Conservation (phyloP, 2,113 vertebrate species). For the Heloderma charlesbogerti region DNA sequence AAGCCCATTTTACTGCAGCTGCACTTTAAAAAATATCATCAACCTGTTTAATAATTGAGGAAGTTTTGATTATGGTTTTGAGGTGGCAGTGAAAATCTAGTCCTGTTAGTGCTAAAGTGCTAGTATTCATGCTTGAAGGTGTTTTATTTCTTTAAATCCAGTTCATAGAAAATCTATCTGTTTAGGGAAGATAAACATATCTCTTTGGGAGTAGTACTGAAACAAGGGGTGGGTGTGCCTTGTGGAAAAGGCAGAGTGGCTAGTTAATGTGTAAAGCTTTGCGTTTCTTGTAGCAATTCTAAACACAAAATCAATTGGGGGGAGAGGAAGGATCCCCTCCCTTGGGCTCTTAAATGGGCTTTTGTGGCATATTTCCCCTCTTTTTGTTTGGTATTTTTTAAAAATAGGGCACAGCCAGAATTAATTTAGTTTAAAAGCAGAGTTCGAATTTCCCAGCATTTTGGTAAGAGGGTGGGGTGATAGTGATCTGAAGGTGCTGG, state of each 20-base stretch:
- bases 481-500: not conserved
- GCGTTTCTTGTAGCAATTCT: not conserved
- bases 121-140: not conserved
- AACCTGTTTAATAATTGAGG: not conserved
- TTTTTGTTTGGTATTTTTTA: not conserved
- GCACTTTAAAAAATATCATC: not conserved
- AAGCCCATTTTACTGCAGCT: not conserved
- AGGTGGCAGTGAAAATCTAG: not conserved
- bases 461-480: not conserved
- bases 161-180: not conserved
- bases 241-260: not conserved
- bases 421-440: conserved; percentile 19
- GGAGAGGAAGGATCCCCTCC: not conserved
- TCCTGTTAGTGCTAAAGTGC: not conserved
- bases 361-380: no score
- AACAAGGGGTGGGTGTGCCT: conserved; percentile 9
- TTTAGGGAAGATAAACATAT: not conserved
- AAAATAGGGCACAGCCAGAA: not conserved
- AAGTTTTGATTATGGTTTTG: not conserved
- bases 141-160: not conserved
- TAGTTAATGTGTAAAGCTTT: not conserved
- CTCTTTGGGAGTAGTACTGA: not conserved
- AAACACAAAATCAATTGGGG: not conserved
- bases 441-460: conserved; percentile 11
- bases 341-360: not conserved